Conservation (phyloP, 2,113 vertebrate species). For the Menidia beryllina region DNA sequence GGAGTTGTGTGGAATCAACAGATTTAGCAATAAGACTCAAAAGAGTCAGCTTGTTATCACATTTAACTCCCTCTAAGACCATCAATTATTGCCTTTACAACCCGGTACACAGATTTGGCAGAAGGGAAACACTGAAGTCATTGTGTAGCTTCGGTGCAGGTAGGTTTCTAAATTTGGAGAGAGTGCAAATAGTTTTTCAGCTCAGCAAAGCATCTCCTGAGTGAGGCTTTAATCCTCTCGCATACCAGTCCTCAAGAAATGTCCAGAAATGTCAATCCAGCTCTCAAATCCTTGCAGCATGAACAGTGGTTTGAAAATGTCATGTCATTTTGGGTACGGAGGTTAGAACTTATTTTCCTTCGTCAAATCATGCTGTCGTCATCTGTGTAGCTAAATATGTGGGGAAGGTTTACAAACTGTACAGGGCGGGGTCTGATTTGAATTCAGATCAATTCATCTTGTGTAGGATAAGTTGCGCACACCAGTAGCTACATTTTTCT, state of each 20-base stretch:
- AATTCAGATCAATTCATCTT: slow-evolving; percentile 30
- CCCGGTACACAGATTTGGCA: not conserved
- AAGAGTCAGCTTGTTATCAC: slow-evolving; percentile 11
- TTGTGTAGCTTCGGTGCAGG: not conserved
- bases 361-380: slow-evolving; percentile 4
- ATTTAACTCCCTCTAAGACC: not conserved
- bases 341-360: slow-evolving; percentile 18
- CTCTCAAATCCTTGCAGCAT: not conserved
- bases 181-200: not conserved
- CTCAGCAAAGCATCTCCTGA: slow-evolving; percentile 3
- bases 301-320: slow-evolving; percentile 5
- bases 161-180: not conserved
- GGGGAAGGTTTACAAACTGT: slow-evolving; percentile 23
- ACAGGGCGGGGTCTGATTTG: slow-evolving; percentile 35
- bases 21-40: not conserved
- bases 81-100: slow-evolving; percentile 13
- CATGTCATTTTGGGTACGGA: slow-evolving; percentile 26
- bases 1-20: not conserved
- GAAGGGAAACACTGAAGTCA: slow-evolving; percentile 6
- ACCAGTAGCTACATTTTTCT: slow-evolving; percentile 31
- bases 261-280: not conserved
- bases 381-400: slow-evolving; percentile 8
- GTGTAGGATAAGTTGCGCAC: slow-evolving; percentile 51
- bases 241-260: not conserved
- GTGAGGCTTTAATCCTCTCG: not conserved